A percentile compares a stretch with the other conserved stretches of the same genome.
Evolutionary conservation across 1,140 invertebrate genomes (phyloP).

Genomic region (Adoxophyes honmai): DNA sequence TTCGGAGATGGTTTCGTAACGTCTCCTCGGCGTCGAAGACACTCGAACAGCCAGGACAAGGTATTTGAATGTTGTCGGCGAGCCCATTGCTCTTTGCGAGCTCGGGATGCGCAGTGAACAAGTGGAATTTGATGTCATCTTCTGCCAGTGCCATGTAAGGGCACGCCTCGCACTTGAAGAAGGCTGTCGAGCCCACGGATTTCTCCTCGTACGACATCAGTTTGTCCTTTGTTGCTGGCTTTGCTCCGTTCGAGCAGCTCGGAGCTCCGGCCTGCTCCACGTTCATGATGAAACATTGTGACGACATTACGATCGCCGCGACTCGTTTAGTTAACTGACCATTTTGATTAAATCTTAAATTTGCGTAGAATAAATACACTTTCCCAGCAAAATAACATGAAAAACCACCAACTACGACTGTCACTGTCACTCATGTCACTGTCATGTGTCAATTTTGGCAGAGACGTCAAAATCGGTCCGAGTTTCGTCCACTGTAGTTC

Average conservation of each 20-base stretch:
- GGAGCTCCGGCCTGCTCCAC: constrained; percentile 22
- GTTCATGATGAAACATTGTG: constrained; percentile 49
- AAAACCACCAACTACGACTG: too few relatives aligned
- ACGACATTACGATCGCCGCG: constrained; percentile 27
- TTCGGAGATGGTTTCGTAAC: constrained; percentile 61
- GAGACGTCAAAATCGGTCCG: background rate
- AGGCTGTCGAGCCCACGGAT: constrained; percentile 66
- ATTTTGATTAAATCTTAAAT: background rate
- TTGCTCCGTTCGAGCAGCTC: constrained; percentile 31
- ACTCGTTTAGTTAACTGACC: background rate
- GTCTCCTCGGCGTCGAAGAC: constrained; percentile 65
- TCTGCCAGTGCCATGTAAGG: constrained; percentile 71
- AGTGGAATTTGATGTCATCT: constrained; percentile 72
- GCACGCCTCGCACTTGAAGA: constrained; percentile 72
- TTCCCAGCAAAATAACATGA: background rate
- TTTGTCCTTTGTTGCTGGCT: constrained; percentile 53
- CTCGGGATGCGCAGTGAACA: constrained; percentile 65
- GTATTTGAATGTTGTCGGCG: constrained; percentile 61
- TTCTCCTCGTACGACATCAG: constrained; percentile 71
- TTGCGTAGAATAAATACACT: constrained; percentile 19
- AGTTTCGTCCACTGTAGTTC: too few relatives aligned
- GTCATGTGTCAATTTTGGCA: too few relatives aligned
- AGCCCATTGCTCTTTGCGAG: constrained; percentile 64
- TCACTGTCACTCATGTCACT: too few relatives aligned
- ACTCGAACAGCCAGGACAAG: constrained; percentile 66